Evolutionary conservation across 2,113 vertebrate genomes (phyloP).

Genomic region (Sorex fumeus): DNA sequence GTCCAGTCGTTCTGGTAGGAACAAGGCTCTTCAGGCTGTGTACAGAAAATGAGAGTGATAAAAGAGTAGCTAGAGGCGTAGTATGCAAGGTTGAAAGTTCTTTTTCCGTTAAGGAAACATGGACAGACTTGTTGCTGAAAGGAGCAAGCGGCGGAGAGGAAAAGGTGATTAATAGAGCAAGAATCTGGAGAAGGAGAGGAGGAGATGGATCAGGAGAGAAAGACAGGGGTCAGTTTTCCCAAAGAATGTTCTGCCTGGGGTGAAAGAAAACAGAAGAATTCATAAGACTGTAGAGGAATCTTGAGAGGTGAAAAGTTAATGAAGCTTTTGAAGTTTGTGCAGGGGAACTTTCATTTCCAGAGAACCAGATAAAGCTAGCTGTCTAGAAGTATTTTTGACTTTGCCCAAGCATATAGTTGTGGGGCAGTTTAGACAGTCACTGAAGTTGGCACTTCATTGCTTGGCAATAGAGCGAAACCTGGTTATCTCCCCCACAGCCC

Average conservation of each 20-base stretch:
- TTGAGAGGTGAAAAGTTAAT: background rate
- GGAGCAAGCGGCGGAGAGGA: background rate
- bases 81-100: background rate
- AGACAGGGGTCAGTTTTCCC: background rate
- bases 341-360: background rate
- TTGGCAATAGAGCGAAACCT: no score
- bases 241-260: background rate
- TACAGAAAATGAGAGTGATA: constrained; percentile 16
- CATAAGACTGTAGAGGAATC: background rate
- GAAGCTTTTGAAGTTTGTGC: background rate
- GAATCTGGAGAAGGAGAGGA: constrained; percentile 1
- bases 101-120: constrained; percentile 23
- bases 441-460: no score
- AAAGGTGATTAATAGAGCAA: constrained; percentile 34
- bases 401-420: background rate
- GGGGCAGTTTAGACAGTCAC: background rate
- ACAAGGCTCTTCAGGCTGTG: background rate
- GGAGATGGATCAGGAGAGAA: constrained; percentile 31
- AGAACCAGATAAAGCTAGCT: background rate
- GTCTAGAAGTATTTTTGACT: background rate
- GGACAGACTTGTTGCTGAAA: constrained; percentile 16
- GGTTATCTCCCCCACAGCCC: background rate
- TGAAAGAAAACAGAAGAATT: background rate
- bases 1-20: constrained; percentile 22
- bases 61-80: constrained; percentile 42